A percentile compares a stretch with the other conserved stretches of the same genome.
phyloP scores from a whole-genome alignment of 2,113 vertebrate species.

The cattle (Bos taurus) region DNA sequence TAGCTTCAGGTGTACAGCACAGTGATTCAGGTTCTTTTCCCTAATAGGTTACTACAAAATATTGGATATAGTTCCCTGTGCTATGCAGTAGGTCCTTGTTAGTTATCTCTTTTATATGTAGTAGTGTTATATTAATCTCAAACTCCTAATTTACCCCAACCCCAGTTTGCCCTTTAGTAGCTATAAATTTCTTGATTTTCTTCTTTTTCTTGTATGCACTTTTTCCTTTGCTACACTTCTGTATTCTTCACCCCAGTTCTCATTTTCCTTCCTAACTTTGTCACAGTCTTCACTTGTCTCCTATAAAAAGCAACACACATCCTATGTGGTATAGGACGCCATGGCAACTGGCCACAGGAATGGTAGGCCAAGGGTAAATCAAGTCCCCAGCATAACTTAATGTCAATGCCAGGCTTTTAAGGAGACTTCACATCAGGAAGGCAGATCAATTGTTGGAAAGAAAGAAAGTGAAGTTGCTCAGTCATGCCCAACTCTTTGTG shows the following conservation, averaged over 20 bases:
- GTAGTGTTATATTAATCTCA: background rate
- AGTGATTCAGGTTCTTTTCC: background rate
- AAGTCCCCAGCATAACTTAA: background rate
- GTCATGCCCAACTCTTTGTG: fast-evolving
- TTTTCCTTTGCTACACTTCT: background rate
- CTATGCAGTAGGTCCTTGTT: background rate
- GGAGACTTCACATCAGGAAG: background rate
- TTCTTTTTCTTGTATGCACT: background rate
- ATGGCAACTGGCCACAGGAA: background rate
- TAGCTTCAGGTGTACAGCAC: background rate
- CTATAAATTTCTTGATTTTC: background rate
- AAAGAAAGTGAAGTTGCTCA: background rate
- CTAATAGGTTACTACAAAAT: background rate
- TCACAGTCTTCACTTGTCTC: background rate
- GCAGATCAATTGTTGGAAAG: background rate
- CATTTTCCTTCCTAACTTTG: background rate
- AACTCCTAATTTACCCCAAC: background rate
- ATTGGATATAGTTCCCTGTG: background rate
- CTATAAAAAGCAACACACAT: background rate
- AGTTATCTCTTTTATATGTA: background rate
- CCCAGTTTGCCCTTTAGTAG: background rate
- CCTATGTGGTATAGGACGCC: background rate
- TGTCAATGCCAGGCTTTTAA: background rate
- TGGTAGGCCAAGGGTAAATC: background rate
- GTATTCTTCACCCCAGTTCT: background rate